Base-by-base conservation (phyloP, 2,888 invertebrate species). In the Priocnemis perturbator region DNA sequence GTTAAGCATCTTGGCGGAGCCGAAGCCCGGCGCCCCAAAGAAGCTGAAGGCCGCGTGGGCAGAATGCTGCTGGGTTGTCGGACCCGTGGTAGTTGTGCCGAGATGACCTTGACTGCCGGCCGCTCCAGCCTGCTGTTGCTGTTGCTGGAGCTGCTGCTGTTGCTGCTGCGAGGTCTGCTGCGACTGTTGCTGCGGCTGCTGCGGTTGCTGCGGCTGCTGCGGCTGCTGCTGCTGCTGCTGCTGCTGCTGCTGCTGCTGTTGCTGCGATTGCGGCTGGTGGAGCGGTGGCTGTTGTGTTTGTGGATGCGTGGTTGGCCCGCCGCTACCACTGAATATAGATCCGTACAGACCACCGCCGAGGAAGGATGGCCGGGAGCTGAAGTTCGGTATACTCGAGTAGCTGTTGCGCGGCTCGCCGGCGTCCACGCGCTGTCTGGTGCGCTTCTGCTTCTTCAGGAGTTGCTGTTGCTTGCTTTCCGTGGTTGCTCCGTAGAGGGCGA, bases 391-490 rank as follows among this genome's bases (percentile, higher is more conserved):
- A 87, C 93, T 93, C 86, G 94, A 95, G 92, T 97, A 97, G 91
- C 95, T 95, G 93, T 96, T 97, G 91, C 96, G 94, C 91, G 95
- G 95, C 92, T 97, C 96, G 88, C 97, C 96, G 92, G 96, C 97
- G 95, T 97, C 96, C 92, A 96, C 97, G 92, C 96, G 95, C 93
- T 97, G 96, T 93, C 97, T 94, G 92, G 95, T 95, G 91, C 96
- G 95, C 92, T 96, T 96, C 91, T 94, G 94, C 93, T 95, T 95
- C 95, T 95, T 96, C 93, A 95, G 93, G 92, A 95, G 94, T 88
- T 89, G 89, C 92, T 89, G 86, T 91, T 91, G 83, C 91, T 91
- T 81, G 91, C 90, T 89, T 89, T 90, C 90, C 90, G 90, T 89
- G 88, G 88, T 87, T 90, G 90, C 95, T 94, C 95, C 95, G 93